These are phyloP conservation scores for Ia io DNA, from an alignment of 2,113 vertebrate species.

Conservation along the genomic window DNA sequence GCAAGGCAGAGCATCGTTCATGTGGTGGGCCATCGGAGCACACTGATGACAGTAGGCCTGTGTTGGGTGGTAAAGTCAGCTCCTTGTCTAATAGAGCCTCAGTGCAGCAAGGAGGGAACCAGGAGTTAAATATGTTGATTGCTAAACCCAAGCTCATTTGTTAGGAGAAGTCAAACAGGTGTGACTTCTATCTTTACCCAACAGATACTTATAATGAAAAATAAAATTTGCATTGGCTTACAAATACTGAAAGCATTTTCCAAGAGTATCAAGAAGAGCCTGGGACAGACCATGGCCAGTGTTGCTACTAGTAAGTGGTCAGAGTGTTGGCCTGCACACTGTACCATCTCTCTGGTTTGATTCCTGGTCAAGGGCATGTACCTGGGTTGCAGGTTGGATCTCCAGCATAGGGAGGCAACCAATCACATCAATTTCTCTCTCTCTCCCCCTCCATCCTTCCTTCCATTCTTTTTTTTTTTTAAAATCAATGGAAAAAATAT, in stretches of 20 bases:
- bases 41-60: neutral
- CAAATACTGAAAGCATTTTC: neutral
- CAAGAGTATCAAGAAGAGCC: neutral
- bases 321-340: no score
- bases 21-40: accelerated
- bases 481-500: no score
- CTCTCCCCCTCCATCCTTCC: no score
- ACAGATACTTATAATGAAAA: neutral
- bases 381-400: no score
- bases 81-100: neutral
- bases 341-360: no score
- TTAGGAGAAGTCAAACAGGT: neutral
- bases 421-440: no score
- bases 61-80: neutral
- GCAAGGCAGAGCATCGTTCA: accelerated
- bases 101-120: neutral
- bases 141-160: neutral
- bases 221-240: neutral
- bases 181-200: neutral
- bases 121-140: neutral
- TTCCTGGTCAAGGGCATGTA: no score
- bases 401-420: no score
- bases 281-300: no score
- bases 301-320: no score
- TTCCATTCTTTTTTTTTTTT: no score